Evolutionary conservation across 2,797 vertebrate genomes (phyloP).

Genomic region (Trematomus bernacchii): DNA sequence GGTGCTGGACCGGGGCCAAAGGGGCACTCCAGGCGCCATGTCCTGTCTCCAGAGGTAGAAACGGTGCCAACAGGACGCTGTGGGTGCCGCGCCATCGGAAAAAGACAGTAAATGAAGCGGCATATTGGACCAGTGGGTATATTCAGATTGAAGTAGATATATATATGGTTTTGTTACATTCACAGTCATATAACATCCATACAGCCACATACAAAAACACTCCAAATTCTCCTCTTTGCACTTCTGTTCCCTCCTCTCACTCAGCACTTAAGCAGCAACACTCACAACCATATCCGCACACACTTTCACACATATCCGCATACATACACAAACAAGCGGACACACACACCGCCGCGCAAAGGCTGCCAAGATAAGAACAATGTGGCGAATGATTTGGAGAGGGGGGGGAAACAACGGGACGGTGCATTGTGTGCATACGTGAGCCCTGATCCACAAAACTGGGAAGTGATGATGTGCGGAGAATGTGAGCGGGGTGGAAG

Average conservation of each 20-base stretch:
- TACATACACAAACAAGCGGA: constrained; percentile 66
- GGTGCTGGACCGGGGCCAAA: constrained; percentile 55
- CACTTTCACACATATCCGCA: constrained; percentile 78
- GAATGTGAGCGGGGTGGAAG: constrained; percentile 8
- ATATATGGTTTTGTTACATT: constrained; percentile 35
- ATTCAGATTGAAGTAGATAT: constrained; percentile 36
- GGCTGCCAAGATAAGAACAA: constrained; percentile 79
- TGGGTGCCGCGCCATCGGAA: constrained; percentile 66
- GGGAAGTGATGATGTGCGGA: constrained; percentile 31
- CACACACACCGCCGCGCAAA: constrained; percentile 62
- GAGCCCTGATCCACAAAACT: constrained; percentile 42
- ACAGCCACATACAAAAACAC: constrained; percentile 11
- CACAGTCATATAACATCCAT: neutral
- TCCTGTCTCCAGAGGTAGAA: constrained; percentile 77
- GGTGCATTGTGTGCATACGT: constrained; percentile 27
- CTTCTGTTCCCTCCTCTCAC: constrained; percentile 51
- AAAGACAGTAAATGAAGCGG: constrained; percentile 42
- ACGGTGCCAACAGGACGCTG: constrained; percentile 68
- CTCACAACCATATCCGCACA: constrained; percentile 76
- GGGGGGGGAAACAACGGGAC: constrained; percentile 34
- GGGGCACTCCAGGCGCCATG: constrained; percentile 63
- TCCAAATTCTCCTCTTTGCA: constrained; percentile 33
- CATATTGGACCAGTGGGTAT: constrained; percentile 51
- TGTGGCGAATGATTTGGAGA: constrained; percentile 65
- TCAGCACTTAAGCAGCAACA: constrained; percentile 69